Evolutionary conservation across 2,888 invertebrate genomes (phyloP).

Genomic region (Helobdella robusta): DNA sequence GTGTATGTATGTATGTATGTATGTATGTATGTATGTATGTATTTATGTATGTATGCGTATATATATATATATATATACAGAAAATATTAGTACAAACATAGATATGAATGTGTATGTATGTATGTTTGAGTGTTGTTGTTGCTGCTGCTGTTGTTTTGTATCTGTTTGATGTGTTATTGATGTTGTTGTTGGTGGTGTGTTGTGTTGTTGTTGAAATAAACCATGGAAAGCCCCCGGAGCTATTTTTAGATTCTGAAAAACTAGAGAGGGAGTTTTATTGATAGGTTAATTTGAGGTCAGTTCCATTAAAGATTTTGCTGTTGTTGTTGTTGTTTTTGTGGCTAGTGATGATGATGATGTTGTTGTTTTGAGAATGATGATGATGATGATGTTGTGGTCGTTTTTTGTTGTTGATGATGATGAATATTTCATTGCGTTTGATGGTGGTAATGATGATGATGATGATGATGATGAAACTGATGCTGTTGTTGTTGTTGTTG

Average conservation of each 20-base stretch:
- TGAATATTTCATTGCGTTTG: too few species aligned
- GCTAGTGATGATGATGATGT: not conserved
- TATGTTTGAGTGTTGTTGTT: not conserved
- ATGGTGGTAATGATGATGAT: not conserved
- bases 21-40: constrained; percentile 26
- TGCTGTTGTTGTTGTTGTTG: not conserved
- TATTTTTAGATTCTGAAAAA: too few species aligned
- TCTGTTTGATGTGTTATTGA: not conserved
- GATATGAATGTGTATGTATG: not conserved
- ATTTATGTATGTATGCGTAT: constrained; percentile 18
- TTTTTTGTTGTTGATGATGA: too few species aligned
- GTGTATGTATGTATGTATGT: constrained; percentile 26
- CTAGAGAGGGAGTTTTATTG: too few species aligned
- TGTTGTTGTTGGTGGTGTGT: not conserved
- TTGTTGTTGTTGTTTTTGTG: not conserved
- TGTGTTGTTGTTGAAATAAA: too few species aligned
- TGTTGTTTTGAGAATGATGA: not conserved
- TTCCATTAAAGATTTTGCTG: not conserved
- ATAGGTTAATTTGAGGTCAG: too few species aligned
- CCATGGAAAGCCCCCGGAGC: too few species aligned
- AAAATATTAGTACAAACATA: too few species aligned
- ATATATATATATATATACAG: too few species aligned
- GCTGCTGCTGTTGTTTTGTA: not conserved
- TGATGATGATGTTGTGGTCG: constrained; percentile 1
- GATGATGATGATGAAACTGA: not conserved